Conservation (phyloP, 2,113 vertebrate genomes). For the Mesitornis unicolor region DNA sequence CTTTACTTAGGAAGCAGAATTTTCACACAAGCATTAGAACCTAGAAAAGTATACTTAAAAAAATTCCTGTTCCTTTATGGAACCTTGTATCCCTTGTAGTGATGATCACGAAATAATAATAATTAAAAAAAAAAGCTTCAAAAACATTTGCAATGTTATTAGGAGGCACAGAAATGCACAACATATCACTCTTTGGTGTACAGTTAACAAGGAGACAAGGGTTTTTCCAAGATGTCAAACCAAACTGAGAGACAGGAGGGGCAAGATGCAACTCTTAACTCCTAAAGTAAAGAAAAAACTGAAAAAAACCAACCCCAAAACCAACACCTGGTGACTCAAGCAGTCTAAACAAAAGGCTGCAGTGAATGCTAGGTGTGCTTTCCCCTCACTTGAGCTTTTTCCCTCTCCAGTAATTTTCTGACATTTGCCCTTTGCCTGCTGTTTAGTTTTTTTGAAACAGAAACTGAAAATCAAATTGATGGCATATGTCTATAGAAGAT, state of each 20-base stretch:
- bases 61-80: background rate
- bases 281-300: background rate
- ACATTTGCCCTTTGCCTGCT: background rate
- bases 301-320: fast-evolving
- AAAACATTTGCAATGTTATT: constrained; percentile 44
- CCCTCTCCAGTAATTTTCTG: background rate
- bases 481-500: background rate
- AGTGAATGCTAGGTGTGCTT: background rate
- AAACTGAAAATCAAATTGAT: background rate
- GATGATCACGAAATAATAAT: constrained; percentile 19
- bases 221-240: constrained; percentile 19
- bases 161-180: background rate
- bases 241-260: constrained; percentile 4
- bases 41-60: background rate
- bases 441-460: background rate
- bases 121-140: background rate
- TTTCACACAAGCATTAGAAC: background rate
- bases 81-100: background rate
- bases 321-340: background rate
- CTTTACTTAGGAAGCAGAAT: background rate
- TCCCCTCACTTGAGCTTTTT: background rate
- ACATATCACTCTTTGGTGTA: background rate
- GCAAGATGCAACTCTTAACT: background rate
- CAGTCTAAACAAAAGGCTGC: background rate
- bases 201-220: background rate